Evolutionary conservation across 2,888 invertebrate species (phyloP).

Genomic region (Dasypogon diadema): DNA sequence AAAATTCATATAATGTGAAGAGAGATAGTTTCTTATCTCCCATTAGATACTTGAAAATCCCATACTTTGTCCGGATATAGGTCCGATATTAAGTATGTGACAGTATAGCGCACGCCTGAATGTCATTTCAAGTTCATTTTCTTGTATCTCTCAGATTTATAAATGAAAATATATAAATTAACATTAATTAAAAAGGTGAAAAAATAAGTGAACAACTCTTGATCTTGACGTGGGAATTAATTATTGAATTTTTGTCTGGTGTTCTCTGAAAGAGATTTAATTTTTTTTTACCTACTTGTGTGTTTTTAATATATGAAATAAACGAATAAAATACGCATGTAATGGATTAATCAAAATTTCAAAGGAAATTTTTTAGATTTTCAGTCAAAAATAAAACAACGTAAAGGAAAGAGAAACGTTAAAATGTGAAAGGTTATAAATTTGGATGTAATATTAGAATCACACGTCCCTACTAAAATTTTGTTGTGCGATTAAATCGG

Average conservation of each 20-base stretch:
- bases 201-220: not conserved
- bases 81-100: too few relatives aligned
- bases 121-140: not conserved
- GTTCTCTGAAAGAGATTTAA: too few relatives aligned
- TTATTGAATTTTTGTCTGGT: too few relatives aligned
- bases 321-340: not conserved
- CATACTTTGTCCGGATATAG: too few relatives aligned
- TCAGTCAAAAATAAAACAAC: not conserved
- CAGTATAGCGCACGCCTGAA: not conserved
- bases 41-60: too few relatives aligned
- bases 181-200: not conserved
- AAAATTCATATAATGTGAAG: too few relatives aligned
- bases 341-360: too few relatives aligned
- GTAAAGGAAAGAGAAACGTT: not conserved
- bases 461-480: slow-evolving; percentile 18
- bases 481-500: not conserved
- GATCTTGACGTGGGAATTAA: not conserved
- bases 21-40: too few relatives aligned
- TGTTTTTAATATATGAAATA: not conserved
- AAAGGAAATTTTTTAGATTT: not conserved
- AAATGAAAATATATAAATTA: not conserved
- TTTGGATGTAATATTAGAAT: slow-evolving; percentile 18
- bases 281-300: not conserved
- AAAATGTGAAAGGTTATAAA: slow-evolving; percentile 3
- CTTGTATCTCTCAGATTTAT: not conserved